Base-by-base conservation (phyloP, 1,140 invertebrate genomes). In the Lysiphlebus fabarum region DNA sequence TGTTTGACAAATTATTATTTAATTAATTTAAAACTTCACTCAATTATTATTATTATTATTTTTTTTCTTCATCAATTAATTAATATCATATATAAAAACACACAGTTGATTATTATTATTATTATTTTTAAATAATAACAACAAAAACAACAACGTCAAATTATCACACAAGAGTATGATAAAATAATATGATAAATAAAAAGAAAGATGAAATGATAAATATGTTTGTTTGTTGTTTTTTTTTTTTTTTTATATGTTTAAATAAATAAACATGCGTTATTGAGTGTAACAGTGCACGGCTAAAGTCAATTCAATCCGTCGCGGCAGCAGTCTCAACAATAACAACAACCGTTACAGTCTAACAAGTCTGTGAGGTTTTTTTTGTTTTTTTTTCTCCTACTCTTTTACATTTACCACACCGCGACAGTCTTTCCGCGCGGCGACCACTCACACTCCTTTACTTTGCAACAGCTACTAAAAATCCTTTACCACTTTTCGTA, bases 271-370 rank as follows among this genome's bases (percentile, higher is more conserved):
- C 41, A n/a, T 8, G 41, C 8, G 8, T n/a, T 10, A 42, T 49
- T 49, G 47, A 14, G 8, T 41, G 49, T 50, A 49, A 14, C 40
- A 40, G 49, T 38, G 12, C 54, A 47, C 42, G 57, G 50, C 50
- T 59, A 59, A 42, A 59, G 57, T 53, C 57, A 51, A 59, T 59
- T 51, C 57, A 59, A 59, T 59, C 57, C 41, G 57, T 45, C 43
- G 57, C 42, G 50, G 41, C 50, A n/a, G 49, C 57, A 41, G 41
- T 14, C 41, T 43, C 40, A 40, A 59, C 50, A 59, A 59, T 59
- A 56, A 56, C 54, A 59, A 58, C 47, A 58, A 58, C 57, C 49
- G 57, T 59, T 59, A 53, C 57, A 43, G 57, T 26, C 41, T 59
- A 53, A 59, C 57, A 33, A 59, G 49, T 59, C 48, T 50, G 37